Base-by-base conservation (phyloP, 2,797 vertebrate species). In the Thripadectes ignobilis region DNA sequence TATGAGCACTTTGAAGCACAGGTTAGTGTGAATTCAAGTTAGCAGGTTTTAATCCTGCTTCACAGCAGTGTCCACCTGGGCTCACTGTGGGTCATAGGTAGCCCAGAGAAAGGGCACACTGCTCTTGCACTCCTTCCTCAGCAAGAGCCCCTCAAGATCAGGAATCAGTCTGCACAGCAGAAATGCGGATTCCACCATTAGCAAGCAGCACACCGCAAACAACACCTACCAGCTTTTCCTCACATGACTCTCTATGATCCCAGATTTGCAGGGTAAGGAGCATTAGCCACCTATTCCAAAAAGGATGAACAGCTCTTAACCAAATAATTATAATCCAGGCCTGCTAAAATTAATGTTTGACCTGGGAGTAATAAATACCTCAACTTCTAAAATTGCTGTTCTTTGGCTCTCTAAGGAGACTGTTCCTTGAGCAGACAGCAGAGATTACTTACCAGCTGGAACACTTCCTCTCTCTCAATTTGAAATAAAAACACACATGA, bases 51-150 rank as follows among this genome's bases (percentile, higher is more conserved):
- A 2, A 16, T 15, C 58, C 48, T 32, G 21, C 22, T 54, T 84
- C 54, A 61, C 21, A 76, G 19, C 22, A 12, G 8, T 1, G 11
- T 17, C 67, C 23, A 10, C 34, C 38, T 24, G n/a, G 38, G 15
- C n/a, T 76, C 0, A 1, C 54, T 58, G 29, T 30, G 65, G 14
- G 34, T 58, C 32, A 57, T 16, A 39, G 27, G 3, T 2, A 7
- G 5, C 5, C 20, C 58, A 46, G 10, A 15, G 45, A 54, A 58
- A 18, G 10, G 24, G 8, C 46, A 43, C 0, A 0, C 9, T 2
- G 0, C 29, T 34, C 52, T 87, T 1, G 0, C 11, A 34, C 14
- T 66, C 27, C 63, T 67, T 65, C 43, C 32, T 65, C 43, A n/a
- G 43, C 22, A 65, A 65, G 39, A 46, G 26, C 8, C 11, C 15